Conservation (phyloP, 2,113 vertebrate genomes). For the Cisticola juncidis region DNA sequence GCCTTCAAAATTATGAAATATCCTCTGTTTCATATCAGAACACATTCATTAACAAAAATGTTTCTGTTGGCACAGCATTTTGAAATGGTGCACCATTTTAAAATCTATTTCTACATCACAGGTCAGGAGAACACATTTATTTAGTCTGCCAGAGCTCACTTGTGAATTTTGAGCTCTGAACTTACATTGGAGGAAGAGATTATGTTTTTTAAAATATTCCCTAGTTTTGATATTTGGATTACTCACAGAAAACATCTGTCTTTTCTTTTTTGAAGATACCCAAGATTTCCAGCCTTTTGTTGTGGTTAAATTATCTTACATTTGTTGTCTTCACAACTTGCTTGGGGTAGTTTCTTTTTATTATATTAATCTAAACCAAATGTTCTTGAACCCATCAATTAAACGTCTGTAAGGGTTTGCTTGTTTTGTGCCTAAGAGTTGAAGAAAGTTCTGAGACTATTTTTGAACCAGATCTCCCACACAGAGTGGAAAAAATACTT, state of each 20-base stretch:
- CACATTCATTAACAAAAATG: neutral
- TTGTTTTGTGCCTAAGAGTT: neutral
- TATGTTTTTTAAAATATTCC: neutral
- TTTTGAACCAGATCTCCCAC: neutral
- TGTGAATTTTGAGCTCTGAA: neutral
- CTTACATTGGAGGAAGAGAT: neutral
- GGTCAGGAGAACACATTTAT: neutral
- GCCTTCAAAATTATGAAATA: neutral
- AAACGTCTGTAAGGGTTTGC: neutral
- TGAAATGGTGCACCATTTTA: neutral
- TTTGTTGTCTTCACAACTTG: neutral
- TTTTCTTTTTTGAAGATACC: neutral
- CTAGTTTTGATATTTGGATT: neutral
- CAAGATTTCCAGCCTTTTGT: neutral
- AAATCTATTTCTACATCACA: neutral
- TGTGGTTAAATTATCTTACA: neutral
- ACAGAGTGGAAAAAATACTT: neutral
- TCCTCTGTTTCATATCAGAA: neutral
- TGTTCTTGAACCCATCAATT: neutral
- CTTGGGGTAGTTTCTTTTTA: neutral
- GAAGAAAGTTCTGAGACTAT: neutral
- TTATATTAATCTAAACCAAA: neutral
- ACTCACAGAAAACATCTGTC: neutral
- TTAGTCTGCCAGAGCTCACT: fast-evolving
- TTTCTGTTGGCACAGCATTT: neutral